Conservation (phyloP, 2,113 vertebrate species). For the Vulpes lagopus region DNA sequence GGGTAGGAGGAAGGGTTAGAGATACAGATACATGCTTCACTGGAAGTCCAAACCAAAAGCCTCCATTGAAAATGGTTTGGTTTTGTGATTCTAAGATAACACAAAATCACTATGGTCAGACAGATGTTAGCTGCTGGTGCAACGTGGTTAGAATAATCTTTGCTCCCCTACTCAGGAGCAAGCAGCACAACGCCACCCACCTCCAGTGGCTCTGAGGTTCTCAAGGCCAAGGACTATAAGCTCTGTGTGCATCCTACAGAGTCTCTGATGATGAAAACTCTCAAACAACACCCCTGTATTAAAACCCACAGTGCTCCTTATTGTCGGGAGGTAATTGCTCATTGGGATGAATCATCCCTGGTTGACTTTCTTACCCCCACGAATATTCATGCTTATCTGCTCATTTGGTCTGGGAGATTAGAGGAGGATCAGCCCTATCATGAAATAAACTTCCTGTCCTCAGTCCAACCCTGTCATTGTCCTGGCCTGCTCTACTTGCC, state of each 20-base stretch:
- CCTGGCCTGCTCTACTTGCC: not conserved
- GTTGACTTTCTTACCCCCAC: not conserved
- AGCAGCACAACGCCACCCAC: not conserved
- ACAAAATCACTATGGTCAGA: not conserved
- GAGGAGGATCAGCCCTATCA: not conserved
- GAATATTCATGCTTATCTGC: conserved; percentile 35
- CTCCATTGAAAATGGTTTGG: not conserved
- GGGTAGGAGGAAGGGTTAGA: not conserved
- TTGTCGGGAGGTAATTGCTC: not conserved
- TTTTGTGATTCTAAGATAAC: conserved; percentile 18
- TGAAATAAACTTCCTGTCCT: conserved; percentile 58
- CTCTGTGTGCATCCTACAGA: not conserved
- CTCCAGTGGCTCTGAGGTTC: not conserved
- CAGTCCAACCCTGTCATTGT: conserved; percentile 50
- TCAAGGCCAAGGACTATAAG: not conserved
- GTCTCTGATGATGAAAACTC: conserved; percentile 7
- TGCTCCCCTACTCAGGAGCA: not conserved
- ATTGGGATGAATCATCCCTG: not conserved
- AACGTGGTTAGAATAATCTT: not conserved
- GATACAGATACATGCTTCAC: not conserved
- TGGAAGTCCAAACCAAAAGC: not conserved
- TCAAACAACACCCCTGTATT: not conserved
- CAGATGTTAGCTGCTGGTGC: not conserved
- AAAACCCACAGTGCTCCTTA: conserved; percentile 25
- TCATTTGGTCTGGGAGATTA: conserved; percentile 28